Conservation (phyloP, 2,797 vertebrate species). For the Phyllotis vaccarum region DNA sequence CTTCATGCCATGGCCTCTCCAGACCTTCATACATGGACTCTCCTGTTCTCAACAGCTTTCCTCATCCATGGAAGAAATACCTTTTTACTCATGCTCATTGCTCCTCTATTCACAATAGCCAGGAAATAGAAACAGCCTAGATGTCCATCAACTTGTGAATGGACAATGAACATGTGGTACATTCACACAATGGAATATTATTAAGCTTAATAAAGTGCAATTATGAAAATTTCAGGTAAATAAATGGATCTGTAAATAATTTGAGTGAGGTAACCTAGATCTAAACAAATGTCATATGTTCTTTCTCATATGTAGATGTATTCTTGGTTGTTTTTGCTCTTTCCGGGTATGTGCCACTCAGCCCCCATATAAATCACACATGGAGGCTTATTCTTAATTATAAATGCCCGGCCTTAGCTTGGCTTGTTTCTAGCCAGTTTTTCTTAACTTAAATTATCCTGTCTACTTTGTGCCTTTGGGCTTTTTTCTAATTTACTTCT, state of each 20-base stretch:
- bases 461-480: too few relatives aligned
- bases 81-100: neutral
- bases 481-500: too few relatives aligned
- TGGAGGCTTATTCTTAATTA: too few relatives aligned
- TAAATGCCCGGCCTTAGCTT: too few relatives aligned
- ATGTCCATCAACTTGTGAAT: neutral
- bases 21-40: too few relatives aligned
- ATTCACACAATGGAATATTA: neutral
- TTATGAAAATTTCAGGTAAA: neutral
- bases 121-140: neutral
- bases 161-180: neutral
- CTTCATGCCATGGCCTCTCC: too few relatives aligned
- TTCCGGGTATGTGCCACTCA: too few relatives aligned
- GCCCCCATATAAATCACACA: too few relatives aligned
- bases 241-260: neutral
- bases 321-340: too few relatives aligned
- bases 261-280: neutral
- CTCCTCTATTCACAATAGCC: neutral
- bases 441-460: too few relatives aligned
- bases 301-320: neutral
- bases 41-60: too few relatives aligned
- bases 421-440: too few relatives aligned
- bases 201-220: neutral
- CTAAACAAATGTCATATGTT: neutral
- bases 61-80: neutral